A percentile compares a stretch with the other conserved stretches of the same genome.
phyloP scores from a whole-genome alignment of 2,113 vertebrate genomes.

The Neomonachus schauinslandi region DNA sequence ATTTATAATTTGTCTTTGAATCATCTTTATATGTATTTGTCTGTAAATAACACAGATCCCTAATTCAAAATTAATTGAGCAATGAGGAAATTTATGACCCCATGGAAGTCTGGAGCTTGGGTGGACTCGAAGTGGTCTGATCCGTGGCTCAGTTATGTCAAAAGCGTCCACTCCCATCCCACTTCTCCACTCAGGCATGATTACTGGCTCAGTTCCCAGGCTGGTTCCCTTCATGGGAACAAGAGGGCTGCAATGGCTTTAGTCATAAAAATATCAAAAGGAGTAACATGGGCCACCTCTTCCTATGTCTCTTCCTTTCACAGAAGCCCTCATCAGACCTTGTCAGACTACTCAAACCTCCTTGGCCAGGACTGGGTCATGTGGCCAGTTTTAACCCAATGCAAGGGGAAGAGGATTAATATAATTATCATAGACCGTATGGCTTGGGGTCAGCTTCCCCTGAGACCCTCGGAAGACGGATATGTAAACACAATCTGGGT shows the following conservation, averaged over 20 bases:
- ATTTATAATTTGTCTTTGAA: background rate
- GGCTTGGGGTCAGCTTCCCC: background rate
- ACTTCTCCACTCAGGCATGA: background rate
- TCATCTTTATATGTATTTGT: conserved; percentile 4
- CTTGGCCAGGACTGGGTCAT: background rate
- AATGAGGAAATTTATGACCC: background rate
- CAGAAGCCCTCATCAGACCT: background rate
- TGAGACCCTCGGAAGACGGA: background rate
- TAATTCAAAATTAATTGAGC: conserved; percentile 50
- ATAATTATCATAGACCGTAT: background rate
- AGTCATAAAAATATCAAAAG: conserved; percentile 47
- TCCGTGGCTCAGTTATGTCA: background rate
- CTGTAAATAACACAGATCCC: conserved; percentile 12
- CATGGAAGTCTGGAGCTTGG: background rate
- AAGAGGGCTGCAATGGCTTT: background rate
- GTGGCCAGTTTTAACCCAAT: background rate
- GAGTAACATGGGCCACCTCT: conserved; percentile 25
- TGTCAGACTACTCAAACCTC: background rate
- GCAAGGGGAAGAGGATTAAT: background rate
- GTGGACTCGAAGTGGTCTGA: background rate
- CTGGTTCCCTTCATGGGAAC: background rate
- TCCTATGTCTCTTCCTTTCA: background rate
- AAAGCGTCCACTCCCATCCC: background rate
- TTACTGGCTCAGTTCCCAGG: background rate
- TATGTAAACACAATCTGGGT: background rate